Conservation (phyloP, 2,888 invertebrate species). For the Clistopyga incitator region DNA sequence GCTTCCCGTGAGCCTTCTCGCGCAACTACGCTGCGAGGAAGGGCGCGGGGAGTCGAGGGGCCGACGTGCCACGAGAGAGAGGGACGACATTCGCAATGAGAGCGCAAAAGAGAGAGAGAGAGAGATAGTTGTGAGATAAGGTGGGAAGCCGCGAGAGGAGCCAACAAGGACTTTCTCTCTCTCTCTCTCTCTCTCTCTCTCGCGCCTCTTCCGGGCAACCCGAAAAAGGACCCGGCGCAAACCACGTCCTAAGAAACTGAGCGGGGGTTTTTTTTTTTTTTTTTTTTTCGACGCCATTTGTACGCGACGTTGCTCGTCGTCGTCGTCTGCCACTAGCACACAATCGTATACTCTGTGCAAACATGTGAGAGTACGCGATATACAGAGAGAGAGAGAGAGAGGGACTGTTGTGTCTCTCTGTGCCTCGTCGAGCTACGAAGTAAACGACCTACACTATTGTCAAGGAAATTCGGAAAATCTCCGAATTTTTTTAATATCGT, state of each 20-base stretch:
- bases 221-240: conserved; percentile 52
- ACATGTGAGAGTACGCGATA: background rate
- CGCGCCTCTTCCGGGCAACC: conserved; percentile 42
- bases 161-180: background rate
- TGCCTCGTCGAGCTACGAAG: background rate
- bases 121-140: conserved; percentile 28
- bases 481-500: background rate
- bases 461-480: background rate
- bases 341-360: conserved; percentile 18
- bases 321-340: conserved; percentile 18
- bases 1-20: conserved; percentile 23
- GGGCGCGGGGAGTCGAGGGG: conserved; percentile 30
- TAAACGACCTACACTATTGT: conserved; percentile 4
- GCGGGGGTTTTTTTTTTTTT: too few relatives aligned
- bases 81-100: conserved; percentile 20
- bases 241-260: background rate
- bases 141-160: conserved; percentile 6
- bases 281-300: conserved; percentile 67
- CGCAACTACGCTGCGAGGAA: conserved; percentile 55
- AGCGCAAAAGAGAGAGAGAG: conserved; percentile 1
- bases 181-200: too few relatives aligned
- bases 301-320: conserved; percentile 44
- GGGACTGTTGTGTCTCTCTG: background rate
- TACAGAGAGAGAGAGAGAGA: background rate
- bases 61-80: background rate